Evolutionary conservation across 2,888 invertebrate genomes (phyloP), one percentile per base, ranked within the genome.

Genomic region (Piscicola geometra): DNA sequence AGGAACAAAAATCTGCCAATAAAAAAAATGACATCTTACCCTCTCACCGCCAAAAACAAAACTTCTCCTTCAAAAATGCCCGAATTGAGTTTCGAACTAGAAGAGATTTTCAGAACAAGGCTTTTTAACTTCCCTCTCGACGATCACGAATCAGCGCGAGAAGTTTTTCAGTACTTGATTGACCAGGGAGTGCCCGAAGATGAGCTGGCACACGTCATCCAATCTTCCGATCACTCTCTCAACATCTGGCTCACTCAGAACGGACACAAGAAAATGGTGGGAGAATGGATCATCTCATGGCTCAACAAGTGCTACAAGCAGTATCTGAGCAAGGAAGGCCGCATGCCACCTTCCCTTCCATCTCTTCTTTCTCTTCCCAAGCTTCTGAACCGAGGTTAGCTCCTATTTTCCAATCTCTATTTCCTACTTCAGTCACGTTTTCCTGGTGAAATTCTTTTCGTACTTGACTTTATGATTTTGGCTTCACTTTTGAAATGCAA

Each of bases 241-340:
- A 71, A 76, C 70, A 68, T 78, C 3, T 79, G 79, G 79, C 67
- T 79, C 56, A 77, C 76, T 35, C 72, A 75, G 5, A 74, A 69
- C 5, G 76, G 77, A 0, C 77, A 76, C 28, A 79, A 79, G 64
- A 74, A 79, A 71, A 79, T 79, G 79, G 79, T 79, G 1, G 79
- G 79, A 2, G 79, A 79, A 68, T 79, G 79, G 79, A 75, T 79
- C 41, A 79, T 79, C 64, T 77, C 79, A 2, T 79, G 79, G 79
- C 76, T 79, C 18, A 79, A 79, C 68, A 79, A 78, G 60, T 71
- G 74, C n/a, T 72, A 77, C 25, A 76, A 78, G 35, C 77, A 79
- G 52, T 79, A 78, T 71, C 41, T 72, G 52, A 35, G 33, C 73
- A 69, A 74, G 71, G 69, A 72, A 36, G 75, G 60, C 1, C 73